Base-by-base conservation (phyloP, 2,888 invertebrate genomes). In the Cephus pygmeus region DNA sequence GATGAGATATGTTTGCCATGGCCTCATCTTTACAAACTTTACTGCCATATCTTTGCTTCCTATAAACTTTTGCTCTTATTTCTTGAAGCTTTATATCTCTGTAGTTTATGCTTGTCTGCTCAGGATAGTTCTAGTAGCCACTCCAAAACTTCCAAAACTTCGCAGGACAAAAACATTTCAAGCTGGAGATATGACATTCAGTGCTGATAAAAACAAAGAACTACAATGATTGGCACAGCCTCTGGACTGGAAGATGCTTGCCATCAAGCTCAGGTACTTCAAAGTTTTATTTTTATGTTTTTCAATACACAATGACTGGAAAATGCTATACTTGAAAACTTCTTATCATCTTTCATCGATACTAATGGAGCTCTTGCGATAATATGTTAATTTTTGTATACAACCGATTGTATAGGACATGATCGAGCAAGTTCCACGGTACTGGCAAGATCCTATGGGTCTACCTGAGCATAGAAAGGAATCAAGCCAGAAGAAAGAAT, bases 221-320 rank as follows among this genome's bases (percentile, higher is more conserved):
- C 81, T 87, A 91, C 87, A 89, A 91, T 91, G 91, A 90, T 90
- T 85, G 90, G 89, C 85, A 86, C 89, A 85, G 85, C 88, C 81
- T 87, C 87, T 83, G 88, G 85, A 80, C 88, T 91, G 82, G 91
- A 91, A 85, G 90, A 91, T 85, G 91, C 91, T 86, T 91, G 88
- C 86, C 86, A 85, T 81, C 90, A 90, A 86, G 91, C 91, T 85
- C 90, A 91, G 90, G 91, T 91, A 83, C 30, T 34, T 11, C 35
- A 56, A 30, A 33, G 33, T 77, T 73, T 12, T 2, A 11, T 75
- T 15, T 36, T 1, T 31, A 1, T 31, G 76, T 79, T 34, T n/a
- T 36, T 2, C 74, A 35, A 23, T 34, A n/a, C 71, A 12, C 15
- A 40, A 40, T 15, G 40, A 40, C 40, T 40, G 15, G 15, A 40